Conservation (phyloP, 2,113 vertebrate species). For the Notiomystis cincta region DNA sequence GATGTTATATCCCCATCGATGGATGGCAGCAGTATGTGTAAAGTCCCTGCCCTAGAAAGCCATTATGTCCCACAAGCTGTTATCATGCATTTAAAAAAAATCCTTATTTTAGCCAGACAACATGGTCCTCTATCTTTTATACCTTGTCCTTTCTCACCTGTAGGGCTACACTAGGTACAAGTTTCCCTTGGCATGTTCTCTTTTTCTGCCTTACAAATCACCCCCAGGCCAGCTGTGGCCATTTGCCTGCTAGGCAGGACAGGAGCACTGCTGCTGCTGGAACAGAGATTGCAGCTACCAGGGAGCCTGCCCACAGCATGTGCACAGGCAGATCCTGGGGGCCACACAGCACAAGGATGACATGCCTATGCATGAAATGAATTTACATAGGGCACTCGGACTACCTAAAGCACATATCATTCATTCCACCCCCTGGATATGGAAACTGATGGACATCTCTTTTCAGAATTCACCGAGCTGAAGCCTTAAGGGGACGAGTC, state of each 20-base stretch:
- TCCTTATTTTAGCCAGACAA: neutral
- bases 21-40: neutral
- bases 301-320: neutral
- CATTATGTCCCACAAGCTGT: neutral
- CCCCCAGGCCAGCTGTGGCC: neutral
- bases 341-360: fast-evolving
- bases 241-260: neutral
- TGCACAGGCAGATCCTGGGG: neutral
- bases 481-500: neutral
- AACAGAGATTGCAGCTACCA: neutral
- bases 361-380: neutral
- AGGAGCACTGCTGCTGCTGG: fast-evolving
- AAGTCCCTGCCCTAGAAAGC: neutral
- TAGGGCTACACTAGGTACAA: neutral
- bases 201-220: neutral
- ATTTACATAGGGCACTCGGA: neutral
- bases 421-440: neutral
- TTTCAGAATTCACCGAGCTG: neutral
- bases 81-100: neutral
- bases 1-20: neutral
- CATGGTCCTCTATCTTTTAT: neutral
- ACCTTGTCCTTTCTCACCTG: neutral
- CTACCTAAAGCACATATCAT: neutral
- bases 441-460: neutral
- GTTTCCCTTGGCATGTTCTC: neutral